Evolutionary conservation across 2,797 vertebrate species (phyloP).

Genomic region (Iguana delicatissima): DNA sequence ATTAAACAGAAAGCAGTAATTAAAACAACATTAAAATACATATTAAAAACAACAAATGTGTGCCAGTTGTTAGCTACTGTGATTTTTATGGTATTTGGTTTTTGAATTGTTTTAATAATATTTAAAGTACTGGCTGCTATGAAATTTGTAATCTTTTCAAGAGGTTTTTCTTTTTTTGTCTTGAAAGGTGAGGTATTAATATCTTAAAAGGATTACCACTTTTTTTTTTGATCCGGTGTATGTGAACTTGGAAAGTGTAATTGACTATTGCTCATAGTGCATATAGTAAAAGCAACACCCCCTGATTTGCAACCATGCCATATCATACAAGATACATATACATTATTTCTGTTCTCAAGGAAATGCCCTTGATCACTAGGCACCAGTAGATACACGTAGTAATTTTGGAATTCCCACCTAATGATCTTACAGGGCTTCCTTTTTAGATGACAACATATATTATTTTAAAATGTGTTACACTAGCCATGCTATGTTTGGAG

Average conservation of each 20-base stretch:
- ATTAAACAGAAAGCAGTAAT: no score
- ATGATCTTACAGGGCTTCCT: background rate
- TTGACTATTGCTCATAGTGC: background rate
- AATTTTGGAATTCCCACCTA: background rate
- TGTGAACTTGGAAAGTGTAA: background rate
- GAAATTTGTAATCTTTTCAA: background rate
- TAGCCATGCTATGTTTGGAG: background rate
- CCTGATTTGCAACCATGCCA: background rate
- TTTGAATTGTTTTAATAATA: background rate
- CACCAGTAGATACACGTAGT: no score
- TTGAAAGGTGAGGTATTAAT: background rate
- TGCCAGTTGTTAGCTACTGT: background rate
- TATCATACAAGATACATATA: no score
- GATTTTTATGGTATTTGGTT: background rate
- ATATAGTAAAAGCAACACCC: background rate
- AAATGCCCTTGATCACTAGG: background rate
- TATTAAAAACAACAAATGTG: no score
- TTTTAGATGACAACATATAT: background rate
- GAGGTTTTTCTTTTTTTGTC: background rate
- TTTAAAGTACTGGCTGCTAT: background rate
- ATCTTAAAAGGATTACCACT: background rate
- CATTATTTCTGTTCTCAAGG: background rate
- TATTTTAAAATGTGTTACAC: background rate
- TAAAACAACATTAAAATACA: no score
- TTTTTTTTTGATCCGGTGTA: background rate